Evolutionary conservation across 2,797 vertebrate genomes (phyloP), one percentile per base, ranked within the genome.

Genomic region (Coregonus sp.): DNA sequence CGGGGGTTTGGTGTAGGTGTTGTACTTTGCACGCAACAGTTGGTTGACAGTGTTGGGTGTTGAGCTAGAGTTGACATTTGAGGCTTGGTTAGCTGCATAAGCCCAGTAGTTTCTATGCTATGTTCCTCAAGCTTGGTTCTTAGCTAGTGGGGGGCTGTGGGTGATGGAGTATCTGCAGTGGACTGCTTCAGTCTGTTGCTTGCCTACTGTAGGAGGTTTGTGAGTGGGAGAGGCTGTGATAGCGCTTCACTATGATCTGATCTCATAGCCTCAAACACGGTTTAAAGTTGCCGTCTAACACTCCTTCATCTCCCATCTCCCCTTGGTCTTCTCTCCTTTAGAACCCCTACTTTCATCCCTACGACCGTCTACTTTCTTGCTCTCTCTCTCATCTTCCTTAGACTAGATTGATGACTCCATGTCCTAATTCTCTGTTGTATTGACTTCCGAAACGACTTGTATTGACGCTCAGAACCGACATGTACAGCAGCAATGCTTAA

Each of bases 271-370:
- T 70, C 81, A 81, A 84, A 78, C 70, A 1, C 0, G 59, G 71
- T 68, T 77, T 65, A 73, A 86, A 78, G 84, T 72, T 76, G 67
- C 6, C 40, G 15, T 75, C 82, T 78, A 80, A 77, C 25, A 52
- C 75, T 75, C 66, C 74, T 84, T 84, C 73, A 85, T 86, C 84
- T 88, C 52, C 71, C 52, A 73, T 84, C 75, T 77, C 65, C 77
- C 81, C 75, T 74, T 81, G 67, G 79, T 72, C 76, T 61, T 15
- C 51, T 63, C 63, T 68, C 79, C 84, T 86, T 88, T 84, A 86
- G 47, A 75, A 77, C 81, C 75, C 1, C 61, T n/a, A 72, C 83
- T 85, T 89, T 86, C 78, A 86, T 86, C 82, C 9, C 0, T 75
- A 73, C 33, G 4, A 35, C 63, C 59, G 70, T 18, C 33, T 51